Base-by-base conservation (phyloP, 2,113 vertebrate genomes). In the Chrysochloris asiatica region DNA sequence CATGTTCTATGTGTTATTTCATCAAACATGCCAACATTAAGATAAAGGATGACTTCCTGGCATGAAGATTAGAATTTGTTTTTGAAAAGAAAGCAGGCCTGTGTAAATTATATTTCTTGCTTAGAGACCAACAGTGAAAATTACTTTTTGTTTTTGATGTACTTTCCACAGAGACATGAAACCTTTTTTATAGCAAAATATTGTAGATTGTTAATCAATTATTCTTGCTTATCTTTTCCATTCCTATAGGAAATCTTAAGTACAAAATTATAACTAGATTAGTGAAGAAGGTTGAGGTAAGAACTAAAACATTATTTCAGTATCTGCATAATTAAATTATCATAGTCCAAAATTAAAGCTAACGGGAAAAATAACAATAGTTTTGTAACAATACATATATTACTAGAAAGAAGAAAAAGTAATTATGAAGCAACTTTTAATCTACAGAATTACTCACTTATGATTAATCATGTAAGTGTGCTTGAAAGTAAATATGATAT, bases 21-120 rank as follows among this genome's bases (percentile, higher is more conserved):
- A 95, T 96, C 94, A 96, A 93, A 76, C 12, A 63, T 88, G 67
- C 63, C 92, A 95, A 75, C 83, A 95, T 96, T 97, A 97, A 94
- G 81, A 95, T 96, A 97, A 97, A 94, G 92, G 80, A 96, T 81
- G 12, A 56, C 65, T 52, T 96, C 94, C 93, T 96, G 59, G 72
- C 89, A 77, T n/a, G 22, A 95, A 90, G 12, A 6, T 95, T 94
- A 90, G 48, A 89, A 83, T 84, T 28, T 54, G 82, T 96, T 97
- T 96, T 96, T 77, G 67, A 90, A 82, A 96, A 90, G 52, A 89
- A 76, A 88, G 17, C 19, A 93, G 36, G 28, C 94, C 67, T 65
- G 33, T 45, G 73, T 96, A 77, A 97, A 95, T 91, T 93, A 80
- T n/a, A 28, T 69, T 86, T 96, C 88, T 93, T 93, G 63, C 43